phyloP scores from a whole-genome alignment of 2,888 invertebrate genomes.

The Melipona bicolor region DNA sequence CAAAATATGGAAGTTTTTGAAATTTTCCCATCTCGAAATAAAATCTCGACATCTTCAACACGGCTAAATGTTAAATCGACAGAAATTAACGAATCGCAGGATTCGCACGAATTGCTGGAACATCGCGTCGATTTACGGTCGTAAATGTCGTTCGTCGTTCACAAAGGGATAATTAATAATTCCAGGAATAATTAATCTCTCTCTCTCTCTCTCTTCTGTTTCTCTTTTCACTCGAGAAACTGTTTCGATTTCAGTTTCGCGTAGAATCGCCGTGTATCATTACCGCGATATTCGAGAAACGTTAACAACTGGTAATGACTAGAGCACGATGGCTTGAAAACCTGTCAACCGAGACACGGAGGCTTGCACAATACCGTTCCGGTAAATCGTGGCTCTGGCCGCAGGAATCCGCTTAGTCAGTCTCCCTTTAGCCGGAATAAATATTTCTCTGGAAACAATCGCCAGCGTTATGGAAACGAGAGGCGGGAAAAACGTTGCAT shows the following conservation, averaged over 20 bases:
- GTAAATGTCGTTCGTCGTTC: conserved; percentile 13
- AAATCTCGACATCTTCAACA: neutral
- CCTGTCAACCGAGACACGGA: conserved; percentile 70
- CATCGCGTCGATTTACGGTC: neutral
- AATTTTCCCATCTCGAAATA: neutral
- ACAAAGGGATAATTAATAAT: conserved; percentile 47
- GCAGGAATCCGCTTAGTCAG: conserved; percentile 69
- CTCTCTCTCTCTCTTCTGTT: neutral
- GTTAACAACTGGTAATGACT: conserved; percentile 62
- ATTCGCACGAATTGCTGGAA: neutral
- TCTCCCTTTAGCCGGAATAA: conserved; percentile 66
- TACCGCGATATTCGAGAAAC: conserved; percentile 61
- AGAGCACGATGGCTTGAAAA: conserved; percentile 65
- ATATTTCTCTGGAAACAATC: conserved; percentile 60
- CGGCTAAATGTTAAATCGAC: neutral
- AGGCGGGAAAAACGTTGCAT: conserved; percentile 3
- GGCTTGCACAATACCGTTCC: conserved; percentile 65
- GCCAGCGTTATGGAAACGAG: conserved; percentile 16
- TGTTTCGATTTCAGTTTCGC: conserved; percentile 55
- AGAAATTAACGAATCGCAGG: neutral
- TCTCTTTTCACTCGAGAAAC: conserved; percentile 20
- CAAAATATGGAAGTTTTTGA: too few relatives aligned
- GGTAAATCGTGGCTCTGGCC: conserved; percentile 60
- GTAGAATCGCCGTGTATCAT: conserved; percentile 63
- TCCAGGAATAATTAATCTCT: conserved; percentile 46